Conservation (phyloP, 2,113 vertebrate genomes). For the Calypte anna region DNA sequence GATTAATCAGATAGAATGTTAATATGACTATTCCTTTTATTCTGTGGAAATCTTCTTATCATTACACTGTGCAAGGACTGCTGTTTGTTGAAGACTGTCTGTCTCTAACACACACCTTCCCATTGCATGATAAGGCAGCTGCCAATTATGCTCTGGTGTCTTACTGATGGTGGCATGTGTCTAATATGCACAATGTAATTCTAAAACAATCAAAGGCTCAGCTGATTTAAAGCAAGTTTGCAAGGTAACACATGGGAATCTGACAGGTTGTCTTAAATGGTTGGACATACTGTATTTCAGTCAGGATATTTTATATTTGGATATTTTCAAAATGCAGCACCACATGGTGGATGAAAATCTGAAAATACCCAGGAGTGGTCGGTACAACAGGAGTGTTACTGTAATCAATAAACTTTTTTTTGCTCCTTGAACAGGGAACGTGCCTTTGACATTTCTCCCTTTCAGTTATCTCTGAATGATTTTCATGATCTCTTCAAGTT, state of each 20-base stretch:
- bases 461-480: not conserved
- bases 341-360: not conserved
- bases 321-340: not conserved
- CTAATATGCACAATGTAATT: not conserved
- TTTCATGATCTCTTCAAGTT: not conserved
- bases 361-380: not conserved
- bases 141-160: not conserved
- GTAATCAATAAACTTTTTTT: not conserved
- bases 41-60: not conserved
- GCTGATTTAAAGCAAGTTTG: conserved; percentile 6
- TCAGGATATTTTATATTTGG: not conserved
- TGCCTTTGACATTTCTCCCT: not conserved
- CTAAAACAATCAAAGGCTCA: not conserved
- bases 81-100: not conserved
- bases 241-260: not conserved
- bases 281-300: not conserved
- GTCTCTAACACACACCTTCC: not conserved
- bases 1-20: not conserved
- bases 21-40: not conserved
- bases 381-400: not conserved
- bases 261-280: not conserved
- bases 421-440: not conserved
- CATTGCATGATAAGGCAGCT: not conserved
- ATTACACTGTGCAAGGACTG: not conserved
- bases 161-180: not conserved